Evolutionary conservation across 2,888 invertebrate genomes (phyloP).

Genomic region (Brachylomia viminalis): DNA sequence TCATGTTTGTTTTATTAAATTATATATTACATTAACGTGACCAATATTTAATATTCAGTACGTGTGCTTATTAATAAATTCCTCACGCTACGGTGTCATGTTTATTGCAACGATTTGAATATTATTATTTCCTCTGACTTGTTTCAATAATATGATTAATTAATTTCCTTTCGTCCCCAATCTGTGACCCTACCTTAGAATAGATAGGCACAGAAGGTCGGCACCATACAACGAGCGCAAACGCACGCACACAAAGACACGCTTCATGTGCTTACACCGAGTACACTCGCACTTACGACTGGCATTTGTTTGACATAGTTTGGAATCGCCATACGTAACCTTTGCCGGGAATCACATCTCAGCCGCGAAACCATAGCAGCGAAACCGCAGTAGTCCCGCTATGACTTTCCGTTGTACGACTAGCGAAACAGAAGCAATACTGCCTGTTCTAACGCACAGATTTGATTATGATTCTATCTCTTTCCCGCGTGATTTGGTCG

Average conservation of each 20-base stretch:
- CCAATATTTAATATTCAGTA: constrained; percentile 6
- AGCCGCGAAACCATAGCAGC: no score
- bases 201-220: background rate
- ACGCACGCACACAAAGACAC: no score
- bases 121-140: constrained; percentile 33
- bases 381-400: no score
- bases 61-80: constrained; percentile 13
- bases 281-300: background rate
- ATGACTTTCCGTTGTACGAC: no score
- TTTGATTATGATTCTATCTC: no score
- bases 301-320: background rate
- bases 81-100: constrained; percentile 8
- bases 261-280: background rate
- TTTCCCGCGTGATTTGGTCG: no score
- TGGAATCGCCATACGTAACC: background rate
- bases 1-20: background rate
- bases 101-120: constrained; percentile 30
- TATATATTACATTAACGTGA: background rate
- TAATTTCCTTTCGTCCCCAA: constrained; percentile 22
- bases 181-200: background rate
- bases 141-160: constrained; percentile 36
- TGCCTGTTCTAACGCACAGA: no score
- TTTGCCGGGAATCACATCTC: no score
- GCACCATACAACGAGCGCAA: background rate
- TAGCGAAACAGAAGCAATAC: no score